A percentile compares a stretch with the other conserved stretches of the same genome.
Evolutionary conservation across 2,113 vertebrate species (phyloP).

Genomic region (Rhadina sibilatrix): DNA sequence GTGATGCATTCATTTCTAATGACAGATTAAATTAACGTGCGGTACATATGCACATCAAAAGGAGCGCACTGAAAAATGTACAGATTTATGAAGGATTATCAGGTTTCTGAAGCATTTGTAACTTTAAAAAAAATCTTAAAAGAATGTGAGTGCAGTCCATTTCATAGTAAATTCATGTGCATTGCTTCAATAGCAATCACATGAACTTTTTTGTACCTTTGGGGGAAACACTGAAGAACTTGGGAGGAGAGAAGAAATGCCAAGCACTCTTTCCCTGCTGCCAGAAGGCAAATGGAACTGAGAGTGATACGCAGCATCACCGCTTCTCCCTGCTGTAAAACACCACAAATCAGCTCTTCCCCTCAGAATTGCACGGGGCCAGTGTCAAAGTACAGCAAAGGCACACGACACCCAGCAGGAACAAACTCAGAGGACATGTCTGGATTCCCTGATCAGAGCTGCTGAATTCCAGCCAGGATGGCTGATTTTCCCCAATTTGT

Average conservation of each 20-base stretch:
- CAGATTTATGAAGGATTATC: background rate
- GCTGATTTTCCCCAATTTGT: background rate
- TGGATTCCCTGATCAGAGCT: background rate
- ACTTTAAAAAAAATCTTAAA: background rate
- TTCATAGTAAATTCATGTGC: background rate
- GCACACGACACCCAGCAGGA: background rate
- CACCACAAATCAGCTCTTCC: background rate
- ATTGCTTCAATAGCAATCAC: rapidly evolving
- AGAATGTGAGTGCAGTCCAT: background rate
- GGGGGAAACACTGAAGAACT: background rate
- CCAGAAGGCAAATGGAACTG: background rate
- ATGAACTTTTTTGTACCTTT: background rate
- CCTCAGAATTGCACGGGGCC: background rate
- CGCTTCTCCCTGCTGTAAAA: background rate
- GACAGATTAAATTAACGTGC: background rate
- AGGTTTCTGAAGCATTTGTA: background rate
- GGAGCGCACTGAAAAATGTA: background rate
- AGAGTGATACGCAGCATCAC: rapidly evolving
- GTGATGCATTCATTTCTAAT: background rate
- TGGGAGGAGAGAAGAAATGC: background rate
- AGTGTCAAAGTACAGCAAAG: background rate
- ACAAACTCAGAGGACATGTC: background rate
- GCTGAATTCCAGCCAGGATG: background rate
- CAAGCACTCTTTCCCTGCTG: background rate
- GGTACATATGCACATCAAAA: background rate